Evolutionary conservation across 2,113 vertebrate species (phyloP), one percentile per base, ranked within the genome.

Genomic region (Centropus bengalensis): DNA sequence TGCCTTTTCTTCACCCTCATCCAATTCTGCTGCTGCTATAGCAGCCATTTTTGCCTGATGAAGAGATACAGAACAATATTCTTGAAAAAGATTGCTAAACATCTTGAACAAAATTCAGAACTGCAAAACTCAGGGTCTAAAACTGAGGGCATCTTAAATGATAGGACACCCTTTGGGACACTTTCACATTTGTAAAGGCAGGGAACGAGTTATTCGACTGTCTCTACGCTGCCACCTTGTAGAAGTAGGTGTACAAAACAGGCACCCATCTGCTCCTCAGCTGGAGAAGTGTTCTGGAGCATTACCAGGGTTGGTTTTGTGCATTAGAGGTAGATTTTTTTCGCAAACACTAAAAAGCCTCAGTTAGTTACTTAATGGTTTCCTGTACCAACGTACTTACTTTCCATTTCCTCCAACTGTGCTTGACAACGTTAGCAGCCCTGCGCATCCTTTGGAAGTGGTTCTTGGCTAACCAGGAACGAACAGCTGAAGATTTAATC

Each of bases 401-500:
- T 92, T 95, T 98, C 99, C 99, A 99, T n/a, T 83, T 98, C 95
- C 89, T 98, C 99, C 99, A 99, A 10, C 89, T 68, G 1, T 3
- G 97, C 86, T 99, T 98, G 84, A 99, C 99, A 82, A 97, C 67
- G 0, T 75, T 28, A 21, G 98, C 99, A 70, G 99, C 98, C 14
- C 47, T 79, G 66, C 98, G 97, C 96, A 98, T 97, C 76, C 95
- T 98, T 84, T 15, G 97, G 91, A 99, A 94, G 73, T 70, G 94
- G 75, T 45, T 98, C 97, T 97, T 98, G 84, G 98, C 98, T 40
- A 99, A 76, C 99, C 99, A 99, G 54, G 98, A 98, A 14, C 99
- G 98, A 49, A 98, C n/a, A 68, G 91, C 99, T 99, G 92, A 84
- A 55, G 62, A 59, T 62, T 27, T 51, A 89, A 71, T 7, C 7